Base-by-base conservation (phyloP, 2,888 invertebrate genomes). In the Drosophila heteroneura region DNA sequence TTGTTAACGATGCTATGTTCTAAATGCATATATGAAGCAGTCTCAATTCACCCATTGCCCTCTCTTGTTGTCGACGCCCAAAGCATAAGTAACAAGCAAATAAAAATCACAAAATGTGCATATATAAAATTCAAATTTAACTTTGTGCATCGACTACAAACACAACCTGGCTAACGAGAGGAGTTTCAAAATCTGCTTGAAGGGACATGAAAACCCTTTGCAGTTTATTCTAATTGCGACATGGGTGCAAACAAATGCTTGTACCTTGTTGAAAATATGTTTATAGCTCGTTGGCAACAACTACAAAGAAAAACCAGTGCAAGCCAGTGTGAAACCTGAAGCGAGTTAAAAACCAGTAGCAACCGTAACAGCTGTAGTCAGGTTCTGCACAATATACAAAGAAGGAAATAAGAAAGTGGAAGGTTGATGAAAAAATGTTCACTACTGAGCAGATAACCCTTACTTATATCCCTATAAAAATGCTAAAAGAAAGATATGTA, bases 71-170 rank as follows among this genome's bases (percentile, higher is more conserved):
- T 37, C 30, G 22, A 30, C 12, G 30, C 16, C 33, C 49, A 39
- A 61, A 69, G 33, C 65, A 60, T 74, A 74, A 71, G 74, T 69
- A 78, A 76, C 71, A 70, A 61, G 73, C 64, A 84, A 89, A 83
- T 81, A 86, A 79, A 71, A 86, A 83, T 74, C 79, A 78, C 73
- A 70, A 86, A 90, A 74, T 84, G 77, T 82, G 69, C 64, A 71
- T 73, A 79, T 79, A 85, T 83, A 86, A 83, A 90, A 90, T 90
- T 85, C 79, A 81, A 86, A 86, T 90, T 86, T 90, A 74, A 81
- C 88, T 86, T 85, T 88, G 67, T 71, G 61, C 80, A 83, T 78
- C 72, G 70, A 75, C 56, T 70, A 47, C 33, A 59, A 37, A 28
- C 35, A 28, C 39, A 52, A 9, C 5, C 9, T 0, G 5, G 19